phyloP scores from a whole-genome alignment of 2,797 vertebrate genomes.

The Phataginus tetradactyla region DNA sequence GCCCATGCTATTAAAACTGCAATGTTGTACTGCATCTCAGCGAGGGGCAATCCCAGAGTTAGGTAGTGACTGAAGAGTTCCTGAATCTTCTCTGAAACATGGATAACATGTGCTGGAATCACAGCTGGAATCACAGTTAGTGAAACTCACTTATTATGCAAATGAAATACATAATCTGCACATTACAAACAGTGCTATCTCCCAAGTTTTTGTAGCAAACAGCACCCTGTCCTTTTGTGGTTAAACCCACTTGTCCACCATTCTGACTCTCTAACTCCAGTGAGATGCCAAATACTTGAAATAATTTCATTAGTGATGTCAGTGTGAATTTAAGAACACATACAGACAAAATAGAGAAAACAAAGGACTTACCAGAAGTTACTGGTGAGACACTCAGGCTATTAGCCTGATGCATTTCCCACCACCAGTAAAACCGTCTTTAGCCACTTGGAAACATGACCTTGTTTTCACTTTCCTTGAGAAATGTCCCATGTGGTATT shows the following conservation, averaged over 20 bases:
- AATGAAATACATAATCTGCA: neutral
- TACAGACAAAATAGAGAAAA: neutral
- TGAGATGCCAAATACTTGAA: neutral
- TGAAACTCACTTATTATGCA: neutral
- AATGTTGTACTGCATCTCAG: neutral
- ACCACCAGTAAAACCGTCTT: neutral
- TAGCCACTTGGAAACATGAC: slow-evolving; percentile 19
- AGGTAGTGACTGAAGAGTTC: neutral
- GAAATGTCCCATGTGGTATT: neutral
- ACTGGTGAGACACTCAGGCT: neutral
- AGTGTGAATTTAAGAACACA: neutral
- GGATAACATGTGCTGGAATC: neutral
- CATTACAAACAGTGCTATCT: neutral
- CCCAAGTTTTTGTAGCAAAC: neutral
- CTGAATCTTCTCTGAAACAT: neutral
- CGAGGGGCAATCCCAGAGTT: neutral
- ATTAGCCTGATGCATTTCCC: neutral
- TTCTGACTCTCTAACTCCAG: neutral
- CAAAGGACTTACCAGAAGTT: neutral
- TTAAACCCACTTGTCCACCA: neutral
- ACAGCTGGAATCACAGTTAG: neutral
- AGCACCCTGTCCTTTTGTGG: neutral
- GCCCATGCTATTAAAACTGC: neutral
- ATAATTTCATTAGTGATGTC: neutral
- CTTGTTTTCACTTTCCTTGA: slow-evolving; percentile 29